phyloP scores from a whole-genome alignment of 1,140 invertebrate genomes.

The Trichonephila clavipes region DNA sequence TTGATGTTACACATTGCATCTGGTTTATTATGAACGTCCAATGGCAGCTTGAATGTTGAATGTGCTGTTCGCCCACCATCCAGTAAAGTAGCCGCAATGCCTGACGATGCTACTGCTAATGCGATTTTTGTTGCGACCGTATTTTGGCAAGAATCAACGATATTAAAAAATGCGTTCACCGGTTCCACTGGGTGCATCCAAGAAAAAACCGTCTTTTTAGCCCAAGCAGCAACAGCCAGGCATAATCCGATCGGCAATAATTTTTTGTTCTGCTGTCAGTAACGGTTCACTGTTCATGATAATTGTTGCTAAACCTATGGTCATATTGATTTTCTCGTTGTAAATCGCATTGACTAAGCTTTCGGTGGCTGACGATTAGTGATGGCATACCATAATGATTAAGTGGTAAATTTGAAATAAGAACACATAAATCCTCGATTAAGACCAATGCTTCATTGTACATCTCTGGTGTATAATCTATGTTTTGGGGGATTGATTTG shows the following conservation, averaged over 20 bases:
- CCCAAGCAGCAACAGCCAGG: too few species aligned
- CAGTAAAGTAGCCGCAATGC: background rate
- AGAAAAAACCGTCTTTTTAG: background rate
- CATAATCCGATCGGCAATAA: background rate
- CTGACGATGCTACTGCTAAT: slow-evolving; percentile 15
- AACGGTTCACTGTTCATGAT: slow-evolving; percentile 79
- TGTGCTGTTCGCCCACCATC: background rate
- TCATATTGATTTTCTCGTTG: too few species aligned
- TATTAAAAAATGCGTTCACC: slow-evolving; percentile 79
- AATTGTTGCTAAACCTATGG: slow-evolving; percentile 77
- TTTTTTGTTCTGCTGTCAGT: slow-evolving; percentile 79
- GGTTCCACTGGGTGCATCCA: slow-evolving; percentile 78
- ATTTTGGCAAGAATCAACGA: slow-evolving; percentile 60
- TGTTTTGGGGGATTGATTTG: background rate
- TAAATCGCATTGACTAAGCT: too few species aligned
- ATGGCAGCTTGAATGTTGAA: slow-evolving; percentile 11
- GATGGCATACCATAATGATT: too few species aligned
- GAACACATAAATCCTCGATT: too few species aligned
- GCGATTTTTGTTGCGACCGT: slow-evolving; percentile 73
- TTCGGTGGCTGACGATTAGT: too few species aligned
- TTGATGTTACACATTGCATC: slow-evolving; percentile 25
- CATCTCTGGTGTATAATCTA: slow-evolving; percentile 78
- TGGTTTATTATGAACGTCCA: slow-evolving; percentile 38
- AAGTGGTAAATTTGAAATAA: too few species aligned
- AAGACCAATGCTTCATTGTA: slow-evolving; percentile 76